phyloP scores from a whole-genome alignment of 2,113 vertebrate species.

The Sminthopsis crassicaudata region DNA sequence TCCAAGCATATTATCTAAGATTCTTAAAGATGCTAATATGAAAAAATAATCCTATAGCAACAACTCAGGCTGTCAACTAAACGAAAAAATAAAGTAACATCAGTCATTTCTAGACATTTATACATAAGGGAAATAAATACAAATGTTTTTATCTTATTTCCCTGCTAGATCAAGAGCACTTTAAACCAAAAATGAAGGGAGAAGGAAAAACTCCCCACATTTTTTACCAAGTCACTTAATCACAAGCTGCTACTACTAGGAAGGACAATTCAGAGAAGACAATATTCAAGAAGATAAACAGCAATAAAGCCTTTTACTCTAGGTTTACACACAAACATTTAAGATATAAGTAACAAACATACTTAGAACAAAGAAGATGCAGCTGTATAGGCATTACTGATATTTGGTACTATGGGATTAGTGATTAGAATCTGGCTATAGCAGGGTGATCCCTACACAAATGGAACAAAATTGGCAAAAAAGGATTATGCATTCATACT shows the following conservation, averaged over 20 bases:
- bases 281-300: neutral
- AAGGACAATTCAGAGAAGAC: neutral
- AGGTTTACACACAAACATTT: neutral
- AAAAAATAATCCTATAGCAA: neutral
- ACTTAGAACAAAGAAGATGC: neutral
- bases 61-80: neutral
- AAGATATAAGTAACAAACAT: neutral
- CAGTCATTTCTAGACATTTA: constrained; percentile 25
- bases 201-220: neutral
- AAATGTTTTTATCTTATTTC: neutral
- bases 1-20: neutral
- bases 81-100: constrained; percentile 14
- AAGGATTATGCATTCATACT: neutral
- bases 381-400: neutral
- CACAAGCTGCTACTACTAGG: neutral
- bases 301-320: neutral
- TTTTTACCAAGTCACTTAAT: neutral
- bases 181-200: neutral
- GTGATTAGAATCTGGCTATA: neutral
- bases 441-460: neutral
- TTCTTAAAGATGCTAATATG: neutral
- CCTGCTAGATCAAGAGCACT: neutral
- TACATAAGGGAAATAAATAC: neutral
- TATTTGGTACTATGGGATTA: neutral
- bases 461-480: neutral